Evolutionary conservation across 2,888 invertebrate genomes (phyloP).

Genomic region (Cremastinae sp.): DNA sequence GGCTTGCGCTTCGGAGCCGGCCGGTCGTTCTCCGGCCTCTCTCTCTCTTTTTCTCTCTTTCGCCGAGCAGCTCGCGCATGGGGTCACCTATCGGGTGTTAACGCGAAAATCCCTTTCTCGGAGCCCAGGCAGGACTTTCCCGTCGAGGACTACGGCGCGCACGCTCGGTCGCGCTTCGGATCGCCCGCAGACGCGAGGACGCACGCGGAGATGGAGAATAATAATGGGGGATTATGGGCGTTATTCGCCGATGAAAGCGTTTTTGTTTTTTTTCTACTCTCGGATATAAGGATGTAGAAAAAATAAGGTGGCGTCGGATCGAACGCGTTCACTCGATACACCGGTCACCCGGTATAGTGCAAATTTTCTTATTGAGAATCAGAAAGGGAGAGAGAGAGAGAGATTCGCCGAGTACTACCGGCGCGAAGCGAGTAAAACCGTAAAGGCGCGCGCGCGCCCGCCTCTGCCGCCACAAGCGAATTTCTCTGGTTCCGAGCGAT

Average conservation of each 20-base stretch:
- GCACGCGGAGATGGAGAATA: too few species aligned
- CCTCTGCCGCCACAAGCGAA: constrained; percentile 48
- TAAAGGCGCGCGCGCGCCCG: constrained; percentile 51
- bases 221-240: too few species aligned
- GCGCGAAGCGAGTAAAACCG: constrained; percentile 51
- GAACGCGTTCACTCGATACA: too few species aligned
- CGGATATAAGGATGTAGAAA: too few species aligned
- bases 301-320: too few species aligned
- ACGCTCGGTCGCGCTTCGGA: neutral
- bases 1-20: constrained; percentile 16
- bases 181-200: constrained; percentile 24
- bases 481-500: constrained; percentile 59
- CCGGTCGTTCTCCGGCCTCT: constrained; percentile 25
- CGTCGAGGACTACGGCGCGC: neutral
- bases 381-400: constrained; percentile 8
- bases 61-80: constrained; percentile 56
- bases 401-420: constrained; percentile 44
- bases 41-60: constrained; percentile 3
- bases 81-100: constrained; percentile 65
- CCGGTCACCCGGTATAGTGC: too few species aligned
- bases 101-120: constrained; percentile 60
- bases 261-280: too few species aligned
- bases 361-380: too few species aligned
- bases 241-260: too few species aligned
- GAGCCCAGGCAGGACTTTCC: constrained; percentile 18